Base-by-base conservation (phyloP, 1,140 invertebrate species). In the Drosophila pectinifera region DNA sequence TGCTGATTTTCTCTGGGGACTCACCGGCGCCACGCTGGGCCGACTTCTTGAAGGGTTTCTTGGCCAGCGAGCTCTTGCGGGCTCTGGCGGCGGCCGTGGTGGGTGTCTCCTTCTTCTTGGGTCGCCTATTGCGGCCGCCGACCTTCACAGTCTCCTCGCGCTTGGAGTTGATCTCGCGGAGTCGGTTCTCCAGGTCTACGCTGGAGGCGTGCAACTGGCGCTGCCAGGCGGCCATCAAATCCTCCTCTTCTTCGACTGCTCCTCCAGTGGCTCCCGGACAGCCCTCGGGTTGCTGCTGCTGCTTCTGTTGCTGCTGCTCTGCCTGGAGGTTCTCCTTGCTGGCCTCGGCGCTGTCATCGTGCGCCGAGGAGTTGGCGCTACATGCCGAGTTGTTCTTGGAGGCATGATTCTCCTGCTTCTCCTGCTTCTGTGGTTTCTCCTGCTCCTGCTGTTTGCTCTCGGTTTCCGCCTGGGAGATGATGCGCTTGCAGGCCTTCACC, bases 91-190 rank as follows among this genome's bases (percentile, higher is more conserved):
- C 34, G 8, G 11, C 26, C 10, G 63, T 16, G 3, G 45, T 65
- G n/a, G 72, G 70, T 1, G 59, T 59, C 1, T 22, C 38, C 26
- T 77, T 77, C 24, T 62, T 77, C 45, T 63, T 76, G 4, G 8
- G 36, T 18, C 56, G 57, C 11, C 26, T 54, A 2, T 24, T 8
- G 0, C 36, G 61, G n/a, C 4, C 24, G 11, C 6, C 13, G 10
- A 14, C 7, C 24, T 63, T 56, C 0, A 68, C 7, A 3, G 45
- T 24, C 5, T 80, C 69, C 38, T 68, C 65, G 1, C 61, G 68
- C 69, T 82, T 78, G 22, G 91, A 79, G 51, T 91, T 91, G 8
- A 91, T 74, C 18, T 78, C 86, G 3, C 91, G 86, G 24, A 91
- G 42, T 5, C 90, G 81, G 18, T 72, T 62, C 46, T 91, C 91